Evolutionary conservation across 2,113 vertebrate genomes (phyloP), one percentile per base, ranked within the genome.

Genomic region (Agapornis roseicollis): DNA sequence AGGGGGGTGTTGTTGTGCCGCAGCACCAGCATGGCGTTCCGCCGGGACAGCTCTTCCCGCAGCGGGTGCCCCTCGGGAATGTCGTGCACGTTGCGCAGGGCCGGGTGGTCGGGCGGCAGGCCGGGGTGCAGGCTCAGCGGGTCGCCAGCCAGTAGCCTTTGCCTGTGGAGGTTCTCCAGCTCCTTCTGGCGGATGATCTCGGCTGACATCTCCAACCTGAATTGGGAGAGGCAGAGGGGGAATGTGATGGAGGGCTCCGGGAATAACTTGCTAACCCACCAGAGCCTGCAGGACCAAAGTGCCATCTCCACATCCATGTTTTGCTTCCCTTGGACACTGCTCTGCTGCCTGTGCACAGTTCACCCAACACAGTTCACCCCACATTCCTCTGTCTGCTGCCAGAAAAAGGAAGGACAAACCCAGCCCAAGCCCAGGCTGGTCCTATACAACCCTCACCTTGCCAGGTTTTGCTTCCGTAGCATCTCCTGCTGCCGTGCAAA

Each of bases 401-500:
- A 9, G 31, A 28, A n/a, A 56, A 65, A 11, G 35, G 17, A 49
- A 23, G 72, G 12, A 10, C 9, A 11, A 29, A 9, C 6, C 41
- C 79, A 42, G 31, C 37, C 55, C 41, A 2, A 13, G 63, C 25
- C 22, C 31, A 2, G 65, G 33, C 37, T 4, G 9, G 10, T 15
- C 56, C 70, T 16, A 17, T 0, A 1, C 7, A 1, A 49, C 55
- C 68, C 73, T 94, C 85, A 99, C 99, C 99, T 99, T 64, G 99
- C 99, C 92, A 99, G 97, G 95, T 99, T 99, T 94, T 99, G 99
- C 89, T 99, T 99, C 85, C 99, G 98, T 19, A 99, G 97, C 97
- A 99, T 98, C 97, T 99, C 99, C 86, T 99, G 99, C 93, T 99
- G 99, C 37, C 99, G 98, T 6, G 99, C 99, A 23, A 99, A 98